Percentiles rank a stretch among this genome's conserved stretches.
Conservation (phyloP, 2,888 invertebrate species). For the Drosophila mimica region DNA sequence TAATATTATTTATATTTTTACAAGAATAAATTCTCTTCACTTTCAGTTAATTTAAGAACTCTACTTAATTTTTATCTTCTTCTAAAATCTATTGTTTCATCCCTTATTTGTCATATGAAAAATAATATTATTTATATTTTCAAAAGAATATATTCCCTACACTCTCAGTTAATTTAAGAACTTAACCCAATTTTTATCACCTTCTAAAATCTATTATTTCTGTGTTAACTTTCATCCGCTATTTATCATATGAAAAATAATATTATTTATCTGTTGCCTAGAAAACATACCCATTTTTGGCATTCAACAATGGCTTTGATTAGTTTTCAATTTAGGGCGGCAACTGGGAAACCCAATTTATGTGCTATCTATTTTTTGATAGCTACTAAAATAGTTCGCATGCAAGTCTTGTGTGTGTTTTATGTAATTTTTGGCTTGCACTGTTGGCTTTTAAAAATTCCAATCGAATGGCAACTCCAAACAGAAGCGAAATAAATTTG, state of each 20-base stretch:
- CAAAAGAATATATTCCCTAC: neutral
- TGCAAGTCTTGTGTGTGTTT: neutral
- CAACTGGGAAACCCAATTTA: constrained; percentile 2
- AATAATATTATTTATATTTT: neutral
- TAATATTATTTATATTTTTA: neutral
- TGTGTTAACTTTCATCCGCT: no score
- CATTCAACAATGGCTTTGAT: neutral
- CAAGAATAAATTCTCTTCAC: neutral
- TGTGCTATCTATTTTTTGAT: constrained; percentile 8
- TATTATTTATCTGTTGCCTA: neutral
- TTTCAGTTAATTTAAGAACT: neutral
- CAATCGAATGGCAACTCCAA: constrained; percentile 24
- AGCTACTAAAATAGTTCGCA: constrained; percentile 7
- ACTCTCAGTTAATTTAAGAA: neutral
- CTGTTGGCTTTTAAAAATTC: constrained; percentile 29
- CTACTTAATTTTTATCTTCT: neutral
- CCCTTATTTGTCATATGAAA: neutral
- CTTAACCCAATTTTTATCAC: neutral
- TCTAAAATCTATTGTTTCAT: no score
- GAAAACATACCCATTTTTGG: neutral
- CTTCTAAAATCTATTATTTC: no score
- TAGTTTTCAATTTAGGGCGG: constrained; percentile 6
- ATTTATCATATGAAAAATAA: neutral
- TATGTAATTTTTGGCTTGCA: constrained; percentile 1
- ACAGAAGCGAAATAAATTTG: constrained; percentile 27